Conservation (phyloP, 1,140 invertebrate species). For the Parasteatoda tepidariorum region DNA sequence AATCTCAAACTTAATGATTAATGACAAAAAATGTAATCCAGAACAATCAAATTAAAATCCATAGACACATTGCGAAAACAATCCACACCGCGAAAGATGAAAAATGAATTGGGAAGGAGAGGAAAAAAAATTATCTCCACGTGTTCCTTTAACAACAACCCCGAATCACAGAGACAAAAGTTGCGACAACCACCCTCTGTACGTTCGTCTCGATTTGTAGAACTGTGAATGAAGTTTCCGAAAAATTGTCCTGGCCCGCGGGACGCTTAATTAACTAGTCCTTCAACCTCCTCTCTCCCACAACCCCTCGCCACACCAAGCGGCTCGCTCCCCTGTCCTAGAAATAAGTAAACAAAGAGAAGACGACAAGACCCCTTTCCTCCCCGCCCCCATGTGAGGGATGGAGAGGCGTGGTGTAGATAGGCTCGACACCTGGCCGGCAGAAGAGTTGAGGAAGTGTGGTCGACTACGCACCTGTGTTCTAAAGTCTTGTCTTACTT, state of each 20-base stretch:
- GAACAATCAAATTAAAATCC: too few relatives aligned
- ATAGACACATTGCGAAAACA: too few relatives aligned
- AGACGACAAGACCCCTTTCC: background rate
- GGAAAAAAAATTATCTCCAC: constrained; percentile 8
- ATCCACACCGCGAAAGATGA: too few relatives aligned
- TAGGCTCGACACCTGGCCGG: constrained; percentile 35
- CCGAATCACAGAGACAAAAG: background rate
- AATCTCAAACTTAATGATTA: too few relatives aligned
- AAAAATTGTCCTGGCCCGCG: background rate
- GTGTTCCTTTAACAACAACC: too few relatives aligned
- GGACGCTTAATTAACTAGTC: constrained; percentile 43
- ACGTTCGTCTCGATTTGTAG: background rate
- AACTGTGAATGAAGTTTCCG: background rate
- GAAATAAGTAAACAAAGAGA: constrained; percentile 49
- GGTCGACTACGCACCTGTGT: constrained; percentile 23
- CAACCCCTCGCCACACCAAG: background rate
- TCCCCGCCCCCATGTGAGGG: background rate
- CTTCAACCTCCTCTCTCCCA: background rate
- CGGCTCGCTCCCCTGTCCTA: background rate
- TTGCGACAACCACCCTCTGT: background rate
- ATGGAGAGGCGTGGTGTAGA: background rate
- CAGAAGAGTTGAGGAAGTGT: constrained; percentile 24
- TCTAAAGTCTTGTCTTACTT: background rate
- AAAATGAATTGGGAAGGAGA: too few relatives aligned
- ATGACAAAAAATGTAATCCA: too few relatives aligned